Conservation (phyloP, 2,113 vertebrate genomes). For the Oryzias woworae region DNA sequence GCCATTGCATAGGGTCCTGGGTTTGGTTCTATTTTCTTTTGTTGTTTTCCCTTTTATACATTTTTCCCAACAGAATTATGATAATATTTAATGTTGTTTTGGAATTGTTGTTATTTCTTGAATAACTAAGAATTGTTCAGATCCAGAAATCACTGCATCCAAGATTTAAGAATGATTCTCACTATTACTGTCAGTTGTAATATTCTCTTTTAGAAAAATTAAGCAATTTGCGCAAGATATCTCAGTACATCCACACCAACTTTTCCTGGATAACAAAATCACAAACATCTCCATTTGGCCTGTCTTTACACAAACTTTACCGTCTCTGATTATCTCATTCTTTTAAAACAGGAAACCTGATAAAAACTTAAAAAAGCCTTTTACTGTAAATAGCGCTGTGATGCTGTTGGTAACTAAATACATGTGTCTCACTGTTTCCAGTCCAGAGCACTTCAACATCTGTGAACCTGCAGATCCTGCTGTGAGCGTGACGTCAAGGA, state of each 20-base stretch:
- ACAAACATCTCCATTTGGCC: slow-evolving; percentile 32
- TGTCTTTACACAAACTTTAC: slow-evolving; percentile 17
- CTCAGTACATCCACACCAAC: slow-evolving; percentile 19
- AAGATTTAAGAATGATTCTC: no score
- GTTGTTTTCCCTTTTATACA: no score
- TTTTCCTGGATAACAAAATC: slow-evolving; percentile 41
- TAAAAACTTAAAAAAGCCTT: slow-evolving; percentile 12
- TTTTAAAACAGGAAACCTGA: slow-evolving; percentile 12
- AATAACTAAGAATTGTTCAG: no score
- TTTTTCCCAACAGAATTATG: no score
- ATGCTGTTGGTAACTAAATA: slow-evolving; percentile 19
- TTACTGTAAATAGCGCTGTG: slow-evolving; percentile 20
- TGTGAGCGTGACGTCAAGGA: slow-evolving; percentile 57
- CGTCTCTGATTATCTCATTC: slow-evolving; percentile 1
- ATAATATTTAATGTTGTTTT: no score
- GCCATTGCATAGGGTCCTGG: no score
- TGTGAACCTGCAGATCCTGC: slow-evolving; percentile 46
- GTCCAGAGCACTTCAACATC: slow-evolving; percentile 34
- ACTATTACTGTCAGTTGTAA: no score
- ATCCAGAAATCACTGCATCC: no score
- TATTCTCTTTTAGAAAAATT: slow-evolving; percentile 19
- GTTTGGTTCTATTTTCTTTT: no score
- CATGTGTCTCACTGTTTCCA: slow-evolving; percentile 25
- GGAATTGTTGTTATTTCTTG: no score
- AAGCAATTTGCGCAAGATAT: slow-evolving; percentile 32